phyloP scores from a whole-genome alignment of 2,113 vertebrate genomes.

The Coturnix japonica region DNA sequence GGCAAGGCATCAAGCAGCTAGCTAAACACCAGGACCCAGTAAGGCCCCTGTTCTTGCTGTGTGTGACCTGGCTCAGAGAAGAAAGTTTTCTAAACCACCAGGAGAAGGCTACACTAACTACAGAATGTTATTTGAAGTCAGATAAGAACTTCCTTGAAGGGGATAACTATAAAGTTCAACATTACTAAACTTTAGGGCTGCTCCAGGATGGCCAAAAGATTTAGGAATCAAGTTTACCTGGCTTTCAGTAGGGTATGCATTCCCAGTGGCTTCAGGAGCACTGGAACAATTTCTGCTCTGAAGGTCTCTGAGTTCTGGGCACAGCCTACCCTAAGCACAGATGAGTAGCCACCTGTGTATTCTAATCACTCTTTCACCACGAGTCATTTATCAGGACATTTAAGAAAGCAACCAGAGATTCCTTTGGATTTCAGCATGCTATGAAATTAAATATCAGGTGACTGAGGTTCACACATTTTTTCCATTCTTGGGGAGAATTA shows the following conservation, averaged over 20 bases:
- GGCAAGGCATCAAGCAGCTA: not conserved
- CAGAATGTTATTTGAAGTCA: not conserved
- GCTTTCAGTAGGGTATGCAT: not conserved
- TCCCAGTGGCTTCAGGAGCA: not conserved
- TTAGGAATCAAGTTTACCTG: not conserved
- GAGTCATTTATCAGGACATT: not conserved
- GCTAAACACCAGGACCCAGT: not conserved
- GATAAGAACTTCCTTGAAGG: not conserved
- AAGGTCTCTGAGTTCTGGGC: not conserved
- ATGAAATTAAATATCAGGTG: not conserved
- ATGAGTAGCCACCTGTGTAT: not conserved
- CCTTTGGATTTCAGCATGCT: not conserved
- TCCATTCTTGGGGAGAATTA: not conserved
- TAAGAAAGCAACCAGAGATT: not conserved
- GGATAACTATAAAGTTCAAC: not conserved
- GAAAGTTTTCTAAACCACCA: not conserved
- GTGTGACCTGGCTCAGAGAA: not conserved
- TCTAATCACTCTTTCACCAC: not conserved
- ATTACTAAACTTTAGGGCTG: not conserved
- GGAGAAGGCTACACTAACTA: not conserved
- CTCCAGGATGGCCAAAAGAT: not conserved
- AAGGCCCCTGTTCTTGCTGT: not conserved
- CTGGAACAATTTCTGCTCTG: not conserved
- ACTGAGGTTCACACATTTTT: not conserved
- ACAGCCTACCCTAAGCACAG: not conserved